Percentiles rank a stretch among this genome's conserved stretches.
Evolutionary conservation across 2,888 invertebrate species (phyloP).

Genomic region (Drosophila greeni): DNA sequence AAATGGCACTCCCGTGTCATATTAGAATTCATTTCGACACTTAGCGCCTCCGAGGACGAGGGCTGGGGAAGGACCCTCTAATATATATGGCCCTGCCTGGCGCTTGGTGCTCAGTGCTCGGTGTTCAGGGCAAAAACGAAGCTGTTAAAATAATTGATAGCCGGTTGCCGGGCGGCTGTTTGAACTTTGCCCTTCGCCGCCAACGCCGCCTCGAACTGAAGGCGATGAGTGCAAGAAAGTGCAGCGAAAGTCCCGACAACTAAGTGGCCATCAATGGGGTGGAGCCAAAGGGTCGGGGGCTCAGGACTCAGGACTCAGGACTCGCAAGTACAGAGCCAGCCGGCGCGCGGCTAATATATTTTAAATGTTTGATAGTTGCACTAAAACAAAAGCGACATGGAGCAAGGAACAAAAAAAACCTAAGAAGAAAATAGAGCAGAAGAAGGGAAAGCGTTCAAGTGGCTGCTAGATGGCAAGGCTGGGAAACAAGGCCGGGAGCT

Average conservation of each 20-base stretch:
- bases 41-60: conserved; percentile 33
- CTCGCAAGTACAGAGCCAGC: conserved; percentile 27
- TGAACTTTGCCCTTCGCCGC: conserved; percentile 59
- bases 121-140: conserved; percentile 42
- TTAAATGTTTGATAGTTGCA: conserved; percentile 73
- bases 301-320: conserved; percentile 8
- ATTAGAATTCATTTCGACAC: conserved; percentile 66
- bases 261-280: conserved; percentile 65
- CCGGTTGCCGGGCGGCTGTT: conserved; percentile 67
- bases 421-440: neutral
- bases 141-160: conserved; percentile 74
- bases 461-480: conserved; percentile 53
- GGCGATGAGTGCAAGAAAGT: conserved; percentile 50
- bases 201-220: conserved; percentile 1
- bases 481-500: conserved; percentile 4
- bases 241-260: conserved; percentile 63
- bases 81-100: conserved; percentile 43
- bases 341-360: conserved; percentile 65
- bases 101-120: conserved; percentile 8
- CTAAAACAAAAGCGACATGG: conserved; percentile 67
- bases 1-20: conserved; percentile 48
- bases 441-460: conserved; percentile 50
- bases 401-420: conserved; percentile 45
- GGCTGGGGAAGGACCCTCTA: conserved; percentile 40
- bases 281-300: conserved; percentile 15